A percentile compares a stretch with the other conserved stretches of the same genome.
These are phyloP conservation scores for Onchidella celtica DNA, from an alignment of 2,888 invertebrate genomes.

Conservation along the genomic window DNA sequence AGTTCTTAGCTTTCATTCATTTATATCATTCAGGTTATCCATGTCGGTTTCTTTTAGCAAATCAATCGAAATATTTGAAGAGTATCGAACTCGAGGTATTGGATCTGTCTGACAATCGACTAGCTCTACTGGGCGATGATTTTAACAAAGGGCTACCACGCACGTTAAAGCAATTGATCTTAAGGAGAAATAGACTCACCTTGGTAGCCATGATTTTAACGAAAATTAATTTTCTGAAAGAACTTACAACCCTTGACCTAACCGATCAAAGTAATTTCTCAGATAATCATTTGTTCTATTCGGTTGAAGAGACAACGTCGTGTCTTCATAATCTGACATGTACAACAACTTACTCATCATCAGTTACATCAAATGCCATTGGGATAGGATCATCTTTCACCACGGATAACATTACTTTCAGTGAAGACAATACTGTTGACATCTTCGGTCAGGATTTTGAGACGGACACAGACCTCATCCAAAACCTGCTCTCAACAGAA, in stretches of 20 bases:
- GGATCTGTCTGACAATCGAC: slow-evolving; percentile 15
- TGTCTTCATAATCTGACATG: no score
- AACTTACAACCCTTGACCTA: not conserved
- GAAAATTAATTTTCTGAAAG: not conserved
- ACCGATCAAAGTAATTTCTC: not conserved
- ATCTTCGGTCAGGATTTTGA: no score
- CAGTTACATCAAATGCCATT: not conserved
- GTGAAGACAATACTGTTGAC: no score
- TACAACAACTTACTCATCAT: no score
- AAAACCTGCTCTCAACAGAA: no score
- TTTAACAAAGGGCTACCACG: slow-evolving; percentile 2
- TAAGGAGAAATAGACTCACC: slow-evolving; percentile 4
- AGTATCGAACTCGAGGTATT: not conserved
- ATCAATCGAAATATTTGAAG: slow-evolving; percentile 8
- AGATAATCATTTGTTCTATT: not conserved
- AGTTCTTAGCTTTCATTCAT: not conserved
- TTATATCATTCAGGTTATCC: not conserved
- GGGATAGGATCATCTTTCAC: no score
- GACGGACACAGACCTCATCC: no score
- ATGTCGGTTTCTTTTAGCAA: not conserved
- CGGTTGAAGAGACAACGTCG: no score
- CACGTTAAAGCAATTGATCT: slow-evolving; percentile 1
- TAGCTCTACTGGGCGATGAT: not conserved
- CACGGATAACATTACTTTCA: no score
- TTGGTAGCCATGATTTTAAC: not conserved